phyloP scores from a whole-genome alignment of 2,888 invertebrate species.

The Drosophila lutescens region DNA sequence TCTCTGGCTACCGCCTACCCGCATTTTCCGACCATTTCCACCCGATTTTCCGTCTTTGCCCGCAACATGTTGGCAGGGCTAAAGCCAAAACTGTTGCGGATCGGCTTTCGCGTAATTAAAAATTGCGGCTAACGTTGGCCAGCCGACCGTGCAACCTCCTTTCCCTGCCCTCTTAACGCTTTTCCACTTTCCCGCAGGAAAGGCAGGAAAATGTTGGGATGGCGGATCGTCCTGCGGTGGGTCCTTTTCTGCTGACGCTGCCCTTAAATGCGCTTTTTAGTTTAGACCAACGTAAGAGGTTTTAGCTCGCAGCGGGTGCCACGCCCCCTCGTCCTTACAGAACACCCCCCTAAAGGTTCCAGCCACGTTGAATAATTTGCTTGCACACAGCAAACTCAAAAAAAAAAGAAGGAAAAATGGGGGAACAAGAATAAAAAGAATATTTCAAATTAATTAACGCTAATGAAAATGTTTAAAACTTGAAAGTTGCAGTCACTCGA shows the following conservation, averaged over 20 bases:
- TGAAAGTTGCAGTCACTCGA: conserved; percentile 58
- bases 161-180: not conserved
- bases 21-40: conserved; percentile 18
- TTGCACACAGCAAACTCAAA: conserved; percentile 51
- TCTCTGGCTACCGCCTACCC: conserved; percentile 44
- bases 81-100: conserved; percentile 79
- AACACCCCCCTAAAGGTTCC: not conserved
- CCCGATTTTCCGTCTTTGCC: conserved; percentile 48
- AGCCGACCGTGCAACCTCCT: conserved; percentile 21
- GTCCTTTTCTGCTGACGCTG: conserved; percentile 69
- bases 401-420: conserved; percentile 11
- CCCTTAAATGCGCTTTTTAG: conserved; percentile 72
- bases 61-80: conserved; percentile 45
- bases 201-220: not conserved
- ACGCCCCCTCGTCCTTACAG: conserved; percentile 5
- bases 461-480: conserved; percentile 81
- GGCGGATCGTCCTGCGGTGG: conserved; percentile 16
- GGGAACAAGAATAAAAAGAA: conserved; percentile 56
- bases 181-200: conserved; percentile 9
- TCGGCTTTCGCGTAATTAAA: conserved; percentile 80
- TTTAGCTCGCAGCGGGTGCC: conserved; percentile 49
- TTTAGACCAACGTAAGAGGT: conserved; percentile 71
- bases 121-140: conserved; percentile 67
- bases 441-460: conserved; percentile 82
- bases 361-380: conserved; percentile 63